A percentile compares a stretch with the other conserved stretches of the same genome.
Conservation (phyloP, 2,888 invertebrate species). For the Synanthedon formicaeformis region DNA sequence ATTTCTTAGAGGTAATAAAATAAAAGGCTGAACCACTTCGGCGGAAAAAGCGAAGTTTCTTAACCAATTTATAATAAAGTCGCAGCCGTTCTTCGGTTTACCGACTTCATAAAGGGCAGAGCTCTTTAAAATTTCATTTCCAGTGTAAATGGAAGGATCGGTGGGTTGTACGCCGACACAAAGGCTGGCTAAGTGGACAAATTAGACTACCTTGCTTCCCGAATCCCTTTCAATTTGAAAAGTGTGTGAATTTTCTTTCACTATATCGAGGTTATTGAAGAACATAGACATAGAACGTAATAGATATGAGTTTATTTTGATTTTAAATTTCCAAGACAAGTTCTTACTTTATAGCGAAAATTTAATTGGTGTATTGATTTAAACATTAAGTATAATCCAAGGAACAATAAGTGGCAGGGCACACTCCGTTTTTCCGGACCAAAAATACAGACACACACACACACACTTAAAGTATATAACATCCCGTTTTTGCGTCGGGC, state of each 20-base stretch:
- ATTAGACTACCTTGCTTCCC: constrained; percentile 25
- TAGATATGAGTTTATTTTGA: too few relatives aligned
- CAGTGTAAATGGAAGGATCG: constrained; percentile 27
- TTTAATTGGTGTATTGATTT: too few relatives aligned
- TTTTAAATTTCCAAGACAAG: too few relatives aligned
- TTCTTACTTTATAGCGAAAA: too few relatives aligned
- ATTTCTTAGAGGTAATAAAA: constrained; percentile 5
- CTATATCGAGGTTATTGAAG: neutral
- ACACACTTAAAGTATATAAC: too few relatives aligned
- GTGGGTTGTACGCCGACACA: constrained; percentile 10
- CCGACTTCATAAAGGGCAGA: constrained; percentile 17
- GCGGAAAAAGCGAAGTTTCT: constrained; percentile 17
- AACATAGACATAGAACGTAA: neutral
- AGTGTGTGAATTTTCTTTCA: neutral
- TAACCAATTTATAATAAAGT: constrained; percentile 23
- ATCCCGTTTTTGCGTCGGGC: too few relatives aligned
- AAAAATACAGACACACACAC: too few relatives aligned
- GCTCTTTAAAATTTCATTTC: constrained; percentile 40
- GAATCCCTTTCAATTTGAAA: constrained; percentile 8
- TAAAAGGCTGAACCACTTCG: constrained; percentile 15
- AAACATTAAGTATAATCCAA: too few relatives aligned
- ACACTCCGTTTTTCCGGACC: too few relatives aligned
- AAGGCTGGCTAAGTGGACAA: constrained; percentile 23
- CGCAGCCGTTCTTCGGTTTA: constrained; percentile 12
- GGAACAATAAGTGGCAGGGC: too few relatives aligned